These are phyloP conservation scores for Diceros bicornis DNA, from an alignment of 2,797 vertebrate genomes.

Conservation along the genomic window DNA sequence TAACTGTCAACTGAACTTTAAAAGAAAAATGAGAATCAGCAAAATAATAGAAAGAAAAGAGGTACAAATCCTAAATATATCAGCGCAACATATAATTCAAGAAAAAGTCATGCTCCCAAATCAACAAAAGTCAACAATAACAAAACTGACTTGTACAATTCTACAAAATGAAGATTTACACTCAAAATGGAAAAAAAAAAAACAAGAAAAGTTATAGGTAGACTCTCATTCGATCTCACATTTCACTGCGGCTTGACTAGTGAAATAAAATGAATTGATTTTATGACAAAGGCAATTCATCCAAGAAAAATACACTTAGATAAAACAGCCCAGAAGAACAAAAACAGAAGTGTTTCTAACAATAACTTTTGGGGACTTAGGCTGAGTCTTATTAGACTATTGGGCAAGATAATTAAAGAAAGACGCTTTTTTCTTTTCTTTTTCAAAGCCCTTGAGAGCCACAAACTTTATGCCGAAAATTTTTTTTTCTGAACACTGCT, in stretches of 20 bases:
- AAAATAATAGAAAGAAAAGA: not conserved
- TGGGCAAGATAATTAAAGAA: not conserved
- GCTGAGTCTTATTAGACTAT: not conserved
- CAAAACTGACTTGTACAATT: accelerated
- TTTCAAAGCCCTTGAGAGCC: not conserved
- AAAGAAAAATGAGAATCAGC: not conserved
- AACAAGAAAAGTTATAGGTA: not conserved
- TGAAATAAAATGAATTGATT: slow-evolving; percentile 68
- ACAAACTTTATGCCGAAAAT: not conserved
- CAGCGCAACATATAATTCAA: not conserved
- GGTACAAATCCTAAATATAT: not conserved
- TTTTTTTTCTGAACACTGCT: not conserved
- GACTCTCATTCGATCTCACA: slow-evolving; percentile 34
- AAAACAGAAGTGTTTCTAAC: not conserved
- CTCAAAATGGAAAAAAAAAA: not conserved
- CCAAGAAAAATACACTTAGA: not conserved
- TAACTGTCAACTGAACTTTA: not conserved
- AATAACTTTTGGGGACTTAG: not conserved
- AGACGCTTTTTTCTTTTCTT: not conserved
- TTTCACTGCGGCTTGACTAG: not conserved
- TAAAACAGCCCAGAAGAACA: not conserved
- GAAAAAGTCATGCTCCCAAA: accelerated
- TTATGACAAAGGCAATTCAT: slow-evolving; percentile 24
- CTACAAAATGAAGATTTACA: not conserved
- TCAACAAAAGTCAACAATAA: not conserved